Evolutionary conservation across 2,797 vertebrate genomes (phyloP), one percentile per base, ranked within the genome.

Genomic region (Botia almorhae): DNA sequence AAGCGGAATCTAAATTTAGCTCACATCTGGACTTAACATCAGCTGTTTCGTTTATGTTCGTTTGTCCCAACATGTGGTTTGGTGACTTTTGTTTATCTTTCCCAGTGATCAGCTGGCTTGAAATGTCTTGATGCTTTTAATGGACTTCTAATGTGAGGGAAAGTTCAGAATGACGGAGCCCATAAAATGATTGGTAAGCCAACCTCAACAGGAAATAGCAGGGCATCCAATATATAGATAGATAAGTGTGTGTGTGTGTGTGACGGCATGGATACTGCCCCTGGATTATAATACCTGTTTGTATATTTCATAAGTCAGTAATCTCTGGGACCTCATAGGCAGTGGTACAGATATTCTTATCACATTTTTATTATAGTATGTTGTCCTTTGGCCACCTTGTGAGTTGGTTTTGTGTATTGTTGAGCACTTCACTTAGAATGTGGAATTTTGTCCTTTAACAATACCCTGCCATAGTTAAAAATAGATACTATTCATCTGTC

Each of bases 201-300:
- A 67, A 10, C 53, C 14, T 78, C 56, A 70, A 72, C 26, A 77
- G 87, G 78, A 87, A 63, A 82, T 81, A 87, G 82, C 76, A 82
- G 80, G 78, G 84, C 80, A 84, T 46, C 51, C 83, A 80, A 86
- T 70, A 23, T 43, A 23, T 51, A 75, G 26, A 16, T 78, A n/a
- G 48, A 8, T 39, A 8, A 7, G 36, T 39, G 5, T 39, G 36
- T 39, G 6, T 74, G 76, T 71, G 53, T 85, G 81, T 87, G 80
- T 87, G 82, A 74, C 39, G 63, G 51, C 70, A 61, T 74, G 56
- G 58, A 36, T 46, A 33, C 39, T 39, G 21, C 67, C n/a, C n/a
- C 12, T 82, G 2, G 17, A n/a, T 5, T 69, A 14, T 78, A 23
- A 14, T 69, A 29, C 12, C 6, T 53, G 58, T 33, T 39, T 8